These are phyloP conservation scores for Drosophila nebulosa DNA, from an alignment of 1,140 invertebrate species.

Conservation along the genomic window DNA sequence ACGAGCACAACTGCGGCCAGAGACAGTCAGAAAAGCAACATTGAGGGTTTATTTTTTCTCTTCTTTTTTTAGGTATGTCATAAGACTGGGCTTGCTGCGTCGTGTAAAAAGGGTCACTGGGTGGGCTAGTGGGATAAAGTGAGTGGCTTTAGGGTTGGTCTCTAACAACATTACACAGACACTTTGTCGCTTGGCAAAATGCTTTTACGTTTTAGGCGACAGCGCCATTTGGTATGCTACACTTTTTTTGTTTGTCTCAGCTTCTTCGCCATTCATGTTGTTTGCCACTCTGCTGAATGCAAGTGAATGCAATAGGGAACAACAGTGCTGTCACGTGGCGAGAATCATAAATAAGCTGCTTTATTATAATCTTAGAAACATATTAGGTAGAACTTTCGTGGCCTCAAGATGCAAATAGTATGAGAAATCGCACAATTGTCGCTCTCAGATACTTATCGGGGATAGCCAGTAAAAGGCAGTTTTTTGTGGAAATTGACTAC, in stretches of 20 bases:
- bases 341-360: neutral
- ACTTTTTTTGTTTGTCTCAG: neutral
- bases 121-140: too few relatives aligned
- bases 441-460: neutral
- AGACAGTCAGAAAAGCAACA: conserved; percentile 29
- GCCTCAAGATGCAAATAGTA: too few relatives aligned
- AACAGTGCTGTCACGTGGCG: neutral
- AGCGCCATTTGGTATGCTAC: conserved; percentile 8
- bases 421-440: too few relatives aligned
- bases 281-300: neutral
- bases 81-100: conserved; percentile 2
- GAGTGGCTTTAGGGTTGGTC: conserved; percentile 5
- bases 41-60: conserved; percentile 52
- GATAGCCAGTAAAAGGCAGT: too few relatives aligned
- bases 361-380: neutral
- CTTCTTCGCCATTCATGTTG: neutral
- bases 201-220: conserved; percentile 29
- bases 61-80: conserved; percentile 31
- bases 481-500: too few relatives aligned
- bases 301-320: neutral
- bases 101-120: neutral
- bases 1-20: conserved; percentile 22
- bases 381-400: neutral
- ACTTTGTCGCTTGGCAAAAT: conserved; percentile 43
- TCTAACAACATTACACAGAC: conserved; percentile 49